A percentile compares a stretch with the other conserved stretches of the same genome.
phyloP scores from a whole-genome alignment of 2,888 invertebrate genomes.

The Achlya flavicornis region DNA sequence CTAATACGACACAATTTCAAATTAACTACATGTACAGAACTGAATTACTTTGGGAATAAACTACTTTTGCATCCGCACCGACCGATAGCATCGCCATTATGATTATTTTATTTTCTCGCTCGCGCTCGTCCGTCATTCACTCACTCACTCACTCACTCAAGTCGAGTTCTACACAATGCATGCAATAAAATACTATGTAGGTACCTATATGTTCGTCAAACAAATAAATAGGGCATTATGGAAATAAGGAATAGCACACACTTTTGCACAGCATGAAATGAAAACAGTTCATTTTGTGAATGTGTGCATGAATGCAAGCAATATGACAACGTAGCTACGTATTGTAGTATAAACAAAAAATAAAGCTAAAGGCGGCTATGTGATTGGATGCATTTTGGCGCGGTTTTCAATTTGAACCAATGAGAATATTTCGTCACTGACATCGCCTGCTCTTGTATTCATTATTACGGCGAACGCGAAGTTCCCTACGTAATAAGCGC shows the following conservation, averaged over 20 bases:
- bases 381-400: conserved; percentile 74
- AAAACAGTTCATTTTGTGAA: conserved; percentile 62
- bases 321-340: conserved; percentile 61
- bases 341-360: conserved; percentile 79
- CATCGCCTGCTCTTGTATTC: conserved; percentile 69
- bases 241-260: conserved; percentile 34
- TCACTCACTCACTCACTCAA: conserved; percentile 42
- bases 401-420: conserved; percentile 75
- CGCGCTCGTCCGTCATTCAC: conserved; percentile 41
- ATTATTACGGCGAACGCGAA: conserved; percentile 68
- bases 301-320: conserved; percentile 63
- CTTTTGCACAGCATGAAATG: conserved; percentile 37
- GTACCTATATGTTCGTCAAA: conserved; percentile 8
- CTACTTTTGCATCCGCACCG: conserved; percentile 35
- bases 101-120: conserved; percentile 27
- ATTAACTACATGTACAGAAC: neutral
- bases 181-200: no score
- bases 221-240: conserved; percentile 32
- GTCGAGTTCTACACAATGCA: no score
- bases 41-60: neutral
- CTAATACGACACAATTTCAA: neutral
- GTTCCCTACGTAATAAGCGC: conserved; percentile 82
- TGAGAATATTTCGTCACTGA: conserved; percentile 58
- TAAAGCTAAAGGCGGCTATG: conserved; percentile 65
- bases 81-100: conserved; percentile 53